These are phyloP conservation scores for Seladonia tumulorum DNA, from an alignment of 2,888 invertebrate species.

Conservation along the genomic window DNA sequence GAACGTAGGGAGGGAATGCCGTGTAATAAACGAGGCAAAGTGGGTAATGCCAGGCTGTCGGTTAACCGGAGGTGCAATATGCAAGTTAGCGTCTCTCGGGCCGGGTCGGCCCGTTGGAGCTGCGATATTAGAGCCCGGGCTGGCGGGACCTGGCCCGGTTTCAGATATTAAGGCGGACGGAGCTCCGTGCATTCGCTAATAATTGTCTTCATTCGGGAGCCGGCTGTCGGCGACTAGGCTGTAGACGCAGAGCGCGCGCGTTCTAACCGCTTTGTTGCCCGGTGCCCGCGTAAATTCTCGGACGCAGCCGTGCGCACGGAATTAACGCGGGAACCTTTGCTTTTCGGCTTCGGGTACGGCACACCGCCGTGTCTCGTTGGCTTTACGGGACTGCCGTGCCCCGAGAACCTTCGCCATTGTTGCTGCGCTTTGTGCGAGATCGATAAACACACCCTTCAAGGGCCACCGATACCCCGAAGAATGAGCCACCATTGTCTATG, in stretches of 20 bases:
- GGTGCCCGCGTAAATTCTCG: conserved; percentile 45
- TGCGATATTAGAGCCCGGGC: conserved; percentile 53
- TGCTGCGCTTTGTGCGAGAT: background rate
- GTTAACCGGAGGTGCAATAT: conserved; percentile 65
- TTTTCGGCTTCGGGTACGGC: background rate
- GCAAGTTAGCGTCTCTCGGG: conserved; percentile 64
- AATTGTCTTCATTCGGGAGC: conserved; percentile 61
- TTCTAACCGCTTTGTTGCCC: conserved; percentile 34
- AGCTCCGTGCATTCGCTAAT: conserved; percentile 52
- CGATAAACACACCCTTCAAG: background rate
- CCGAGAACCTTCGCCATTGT: background rate
- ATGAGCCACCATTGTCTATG: background rate
- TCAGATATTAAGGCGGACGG: conserved; percentile 48
- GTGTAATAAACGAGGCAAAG: conserved; percentile 68
- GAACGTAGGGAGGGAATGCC: background rate
- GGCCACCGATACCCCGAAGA: background rate
- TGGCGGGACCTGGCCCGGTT: conserved; percentile 41
- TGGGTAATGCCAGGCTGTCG: conserved; percentile 67
- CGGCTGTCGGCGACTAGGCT: conserved; percentile 25
- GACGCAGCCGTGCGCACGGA: conserved; percentile 26
- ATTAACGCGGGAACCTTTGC: conserved; percentile 44
- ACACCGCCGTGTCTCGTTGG: background rate
- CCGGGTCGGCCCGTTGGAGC: conserved; percentile 29
- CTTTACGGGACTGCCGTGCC: background rate
- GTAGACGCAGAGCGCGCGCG: background rate